Percentiles rank a stretch among this genome's conserved stretches.
phyloP scores from a whole-genome alignment of 2,888 invertebrate species.

The Tiliacea citrago region DNA sequence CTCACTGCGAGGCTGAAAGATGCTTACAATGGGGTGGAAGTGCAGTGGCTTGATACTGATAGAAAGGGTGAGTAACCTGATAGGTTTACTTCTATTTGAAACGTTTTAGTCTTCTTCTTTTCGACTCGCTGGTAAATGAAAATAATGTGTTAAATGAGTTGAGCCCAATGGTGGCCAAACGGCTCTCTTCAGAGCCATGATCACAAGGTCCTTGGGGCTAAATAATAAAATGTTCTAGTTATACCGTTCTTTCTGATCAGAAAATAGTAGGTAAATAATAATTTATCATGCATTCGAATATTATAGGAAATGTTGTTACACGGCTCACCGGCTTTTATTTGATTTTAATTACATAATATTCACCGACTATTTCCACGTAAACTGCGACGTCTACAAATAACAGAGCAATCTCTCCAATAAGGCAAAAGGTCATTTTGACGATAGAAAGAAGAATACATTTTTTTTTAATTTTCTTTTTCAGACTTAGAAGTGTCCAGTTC shows the following conservation, averaged over 20 bases:
- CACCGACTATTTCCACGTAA: not conserved
- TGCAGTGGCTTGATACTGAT: constrained; percentile 94
- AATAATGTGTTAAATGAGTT: not conserved
- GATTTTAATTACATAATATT: not conserved
- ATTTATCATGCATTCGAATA: not conserved
- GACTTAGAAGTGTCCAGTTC: constrained; percentile 85
- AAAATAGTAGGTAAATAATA: not conserved
- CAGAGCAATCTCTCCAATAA: not conserved
- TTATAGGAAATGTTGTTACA: not conserved
- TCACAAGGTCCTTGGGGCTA: not conserved
- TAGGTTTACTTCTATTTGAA: not conserved
- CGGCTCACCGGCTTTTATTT: not conserved
- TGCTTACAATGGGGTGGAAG: constrained; percentile 97
- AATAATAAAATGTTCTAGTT: not conserved
- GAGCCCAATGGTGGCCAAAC: not conserved
- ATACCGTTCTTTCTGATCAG: not conserved
- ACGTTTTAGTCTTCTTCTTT: not conserved
- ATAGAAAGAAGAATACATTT: not conserved
- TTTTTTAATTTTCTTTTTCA: constrained; percentile 61
- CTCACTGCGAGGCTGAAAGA: constrained; percentile 95
- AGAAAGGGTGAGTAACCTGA: constrained; percentile 69
- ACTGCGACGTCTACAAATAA: not conserved
- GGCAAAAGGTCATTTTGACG: not conserved
- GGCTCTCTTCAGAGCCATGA: not conserved
- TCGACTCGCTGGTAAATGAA: too few species aligned